Conservation (phyloP, 2,797 vertebrate genomes). For the Chiloscyllium punctatum region DNA sequence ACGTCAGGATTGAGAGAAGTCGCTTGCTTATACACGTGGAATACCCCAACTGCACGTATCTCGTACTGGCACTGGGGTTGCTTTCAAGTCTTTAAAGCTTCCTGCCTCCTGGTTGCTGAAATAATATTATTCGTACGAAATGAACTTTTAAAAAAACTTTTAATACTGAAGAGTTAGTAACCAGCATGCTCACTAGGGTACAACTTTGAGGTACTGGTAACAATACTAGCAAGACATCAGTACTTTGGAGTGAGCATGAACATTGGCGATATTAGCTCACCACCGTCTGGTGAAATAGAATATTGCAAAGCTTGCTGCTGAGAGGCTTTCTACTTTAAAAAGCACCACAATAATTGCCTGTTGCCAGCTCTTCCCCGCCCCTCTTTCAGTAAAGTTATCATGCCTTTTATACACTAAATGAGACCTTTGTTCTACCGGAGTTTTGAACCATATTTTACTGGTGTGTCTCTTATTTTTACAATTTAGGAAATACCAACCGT, state of each 20-base stretch:
- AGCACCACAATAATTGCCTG: neutral
- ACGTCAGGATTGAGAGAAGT: neutral
- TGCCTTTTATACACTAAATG: neutral
- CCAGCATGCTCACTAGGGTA: neutral
- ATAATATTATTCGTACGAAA: neutral
- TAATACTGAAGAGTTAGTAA: neutral
- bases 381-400: neutral
- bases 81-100: neutral
- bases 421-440: neutral
- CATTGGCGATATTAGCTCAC: conserved; percentile 16
- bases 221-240: conserved; percentile 23
- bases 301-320: neutral
- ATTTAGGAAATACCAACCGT: conserved; percentile 65
- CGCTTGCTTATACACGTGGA: neutral
- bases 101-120: neutral
- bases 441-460: neutral
- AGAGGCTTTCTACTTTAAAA: neutral
- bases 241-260: neutral
- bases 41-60: neutral
- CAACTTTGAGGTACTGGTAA: neutral
- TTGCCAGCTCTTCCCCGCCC: neutral
- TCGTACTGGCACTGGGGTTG: neutral
- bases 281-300: conserved; percentile 42
- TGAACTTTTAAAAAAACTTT: neutral
- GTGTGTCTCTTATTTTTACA: neutral